Base-by-base conservation (phyloP, 2,797 vertebrate genomes). In the Pangasius larnaudii region DNA sequence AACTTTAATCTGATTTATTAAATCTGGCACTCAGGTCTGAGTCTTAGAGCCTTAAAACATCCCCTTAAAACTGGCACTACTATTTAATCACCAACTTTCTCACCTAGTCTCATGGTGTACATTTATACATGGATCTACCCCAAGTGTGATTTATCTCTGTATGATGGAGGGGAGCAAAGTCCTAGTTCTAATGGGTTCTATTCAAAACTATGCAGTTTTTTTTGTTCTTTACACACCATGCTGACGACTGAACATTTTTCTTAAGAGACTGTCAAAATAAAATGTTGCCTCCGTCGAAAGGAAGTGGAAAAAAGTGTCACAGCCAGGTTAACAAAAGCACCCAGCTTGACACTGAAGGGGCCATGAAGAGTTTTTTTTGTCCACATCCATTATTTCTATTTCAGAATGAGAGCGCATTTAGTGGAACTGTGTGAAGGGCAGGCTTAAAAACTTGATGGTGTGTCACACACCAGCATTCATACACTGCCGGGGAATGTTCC, bases 391-490 rank as follows among this genome's bases (percentile, higher is more conserved):
- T 67, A 67, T 53, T 83, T 46, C 65, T 86, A 39, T 65, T 89
- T 88, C 46, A 24, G 59, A 74, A 77, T 51, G 49, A 83, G 18
- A 67, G 59, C 33, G 86, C 30, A 46, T 82, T 88, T 69, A 13
- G 81, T 77, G 51, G 78, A 86, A 67, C 71, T 85, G 87, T 85
- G 71, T 88, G 86, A 79, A 90, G 86, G 79, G 61, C 75, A 71
- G 80, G 27, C 19, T 19, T 61, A 83, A 46, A 83, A 82, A 72
- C 61, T 83, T 58, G 77, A 42, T 33, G 75, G 51, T 27, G 33
- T 8, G 33, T 81, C 36, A 42, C 56, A 61, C 22, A 81, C 8
- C 30, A 42, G 33, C 22, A 59, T 81, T 56, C 6, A 63, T 7
- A 18, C 18, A 36, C 30, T 11, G 16, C 2, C 24, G 8, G 30